phyloP scores from a whole-genome alignment of 2,113 vertebrate genomes.

The Lonchura striata region DNA sequence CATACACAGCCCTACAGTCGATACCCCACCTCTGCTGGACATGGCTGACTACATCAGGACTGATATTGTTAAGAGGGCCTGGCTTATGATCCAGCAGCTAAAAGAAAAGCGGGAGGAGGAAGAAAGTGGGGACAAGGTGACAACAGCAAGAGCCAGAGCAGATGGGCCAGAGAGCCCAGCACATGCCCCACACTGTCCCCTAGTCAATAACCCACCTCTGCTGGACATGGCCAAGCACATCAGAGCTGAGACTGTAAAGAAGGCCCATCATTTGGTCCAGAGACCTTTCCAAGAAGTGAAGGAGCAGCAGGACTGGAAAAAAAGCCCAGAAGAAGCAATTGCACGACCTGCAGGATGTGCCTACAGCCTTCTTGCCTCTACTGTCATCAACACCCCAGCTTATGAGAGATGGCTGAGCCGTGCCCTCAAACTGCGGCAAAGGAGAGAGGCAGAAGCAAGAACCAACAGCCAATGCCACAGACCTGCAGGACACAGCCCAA shows the following conservation, averaged over 20 bases:
- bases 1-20: rapidly evolving
- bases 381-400: not conserved
- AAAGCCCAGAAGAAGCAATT: not conserved
- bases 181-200: not conserved
- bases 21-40: not conserved
- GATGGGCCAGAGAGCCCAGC: not conserved
- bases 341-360: not conserved
- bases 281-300: not conserved
- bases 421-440: not conserved
- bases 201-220: rapidly evolving
- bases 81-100: not conserved
- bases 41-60: not conserved
- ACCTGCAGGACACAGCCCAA: not conserved
- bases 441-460: not conserved
- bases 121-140: not conserved
- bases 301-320: not conserved
- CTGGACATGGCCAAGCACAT: not conserved
- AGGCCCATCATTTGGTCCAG: not conserved
- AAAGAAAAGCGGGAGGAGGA: not conserved
- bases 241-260: not conserved
- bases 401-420: not conserved
- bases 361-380: not conserved
- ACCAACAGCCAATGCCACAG: rapidly evolving
- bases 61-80: not conserved
- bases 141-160: not conserved